Evolutionary conservation across 2,797 vertebrate species (phyloP), one percentile per base, ranked within the genome.

Genomic region (Graptemys geographica): DNA sequence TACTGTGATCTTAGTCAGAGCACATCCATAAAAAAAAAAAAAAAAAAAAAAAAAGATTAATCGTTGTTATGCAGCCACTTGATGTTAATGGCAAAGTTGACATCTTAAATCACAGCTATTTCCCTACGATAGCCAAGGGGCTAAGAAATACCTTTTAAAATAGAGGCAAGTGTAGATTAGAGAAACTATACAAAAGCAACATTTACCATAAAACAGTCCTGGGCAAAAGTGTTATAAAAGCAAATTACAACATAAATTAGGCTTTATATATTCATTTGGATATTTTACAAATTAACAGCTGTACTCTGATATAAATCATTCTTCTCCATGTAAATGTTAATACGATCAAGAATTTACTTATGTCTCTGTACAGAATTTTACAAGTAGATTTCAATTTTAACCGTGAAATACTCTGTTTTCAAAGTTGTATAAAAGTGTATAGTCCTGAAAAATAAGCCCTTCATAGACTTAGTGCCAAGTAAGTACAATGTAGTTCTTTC

Each of bases 101-200:
- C 96, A 96, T 95, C 94, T 97, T 97, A 97, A 98, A 98, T 97
- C 96, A 97, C 95, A 98, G 96, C 94, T 97, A 96, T 92, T 98
- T 96, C 96, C 96, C 92, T 90, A 59, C 83, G 94, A 97, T 95
- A 97, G 96, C 97, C 93, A 93, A 89, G 95, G 95, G 97, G 96
- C 96, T 98, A 97, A 95, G 93, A 57, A 84, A 95, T 87, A 91
- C 90, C 97, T 97, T 44, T 86, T 91, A 96, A 97, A 97, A 95
- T 53, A 95, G n/a, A 96, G 82, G 80, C 18, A 98, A 95, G 87
- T 96, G 90, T 91, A 97, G 92, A 97, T 96, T 92, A 95, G 90
- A 93, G 85, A 55, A 96, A 87, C 93, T 94, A 90, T 44, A 88
- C 1, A 57, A 95, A 93, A 94, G 81, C 81, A 96, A 94, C 90